These are phyloP conservation scores for Rhagonycha lutea DNA, from an alignment of 2,888 invertebrate genomes.

Conservation along the genomic window DNA sequence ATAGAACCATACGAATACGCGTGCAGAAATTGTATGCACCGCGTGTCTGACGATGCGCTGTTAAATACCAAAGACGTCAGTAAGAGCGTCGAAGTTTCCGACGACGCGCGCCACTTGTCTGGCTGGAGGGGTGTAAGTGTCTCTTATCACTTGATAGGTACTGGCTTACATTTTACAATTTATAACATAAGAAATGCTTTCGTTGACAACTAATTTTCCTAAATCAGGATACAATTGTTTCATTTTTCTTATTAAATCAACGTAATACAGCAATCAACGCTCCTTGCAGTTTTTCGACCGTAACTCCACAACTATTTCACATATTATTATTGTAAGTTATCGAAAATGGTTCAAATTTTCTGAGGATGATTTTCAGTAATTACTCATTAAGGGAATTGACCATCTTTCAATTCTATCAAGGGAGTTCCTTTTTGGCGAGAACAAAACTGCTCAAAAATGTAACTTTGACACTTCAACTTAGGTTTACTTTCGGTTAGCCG, in stretches of 20 bases:
- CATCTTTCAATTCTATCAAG: too few relatives aligned
- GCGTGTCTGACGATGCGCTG: constrained; percentile 47
- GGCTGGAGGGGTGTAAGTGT: constrained; percentile 50
- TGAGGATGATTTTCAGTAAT: too few relatives aligned
- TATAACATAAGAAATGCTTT: constrained; percentile 15
- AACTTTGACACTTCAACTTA: neutral
- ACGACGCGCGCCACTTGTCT: constrained; percentile 49
- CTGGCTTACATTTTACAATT: constrained; percentile 43
- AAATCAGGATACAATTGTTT: neutral
- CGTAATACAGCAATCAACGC: neutral
- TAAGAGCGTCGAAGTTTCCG: constrained; percentile 45
- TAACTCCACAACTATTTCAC: neutral
- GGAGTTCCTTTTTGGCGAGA: neutral
- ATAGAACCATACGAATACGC: constrained; percentile 31
- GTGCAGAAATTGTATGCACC: constrained; percentile 47
- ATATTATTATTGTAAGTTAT: too few relatives aligned
- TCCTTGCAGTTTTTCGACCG: neutral
- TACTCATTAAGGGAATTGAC: too few relatives aligned
- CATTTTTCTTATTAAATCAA: neutral
- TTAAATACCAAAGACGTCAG: constrained; percentile 50
- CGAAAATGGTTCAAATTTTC: too few relatives aligned
- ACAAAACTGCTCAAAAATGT: neutral
- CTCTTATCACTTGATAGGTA: constrained; percentile 46
- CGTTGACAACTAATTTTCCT: constrained; percentile 24
- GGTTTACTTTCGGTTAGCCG: neutral